phyloP scores from a whole-genome alignment of 2,113 vertebrate species.

The Mastomys coucha region DNA sequence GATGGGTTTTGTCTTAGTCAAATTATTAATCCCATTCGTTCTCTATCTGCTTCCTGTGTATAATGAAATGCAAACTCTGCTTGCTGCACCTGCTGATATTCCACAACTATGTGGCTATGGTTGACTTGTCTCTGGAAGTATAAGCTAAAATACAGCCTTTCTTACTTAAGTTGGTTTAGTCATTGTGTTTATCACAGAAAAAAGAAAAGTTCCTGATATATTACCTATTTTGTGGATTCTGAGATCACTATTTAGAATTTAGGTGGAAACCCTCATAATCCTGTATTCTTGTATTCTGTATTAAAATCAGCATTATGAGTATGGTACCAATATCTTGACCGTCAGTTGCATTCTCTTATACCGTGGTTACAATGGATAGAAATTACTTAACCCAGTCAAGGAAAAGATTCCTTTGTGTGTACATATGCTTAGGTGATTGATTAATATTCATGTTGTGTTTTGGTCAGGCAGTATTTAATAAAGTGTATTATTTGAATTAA shows the following conservation, averaged over 20 bases:
- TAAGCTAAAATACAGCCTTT: not conserved
- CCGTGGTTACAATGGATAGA: not conserved
- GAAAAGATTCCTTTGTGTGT: not conserved
- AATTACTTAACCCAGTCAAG: not conserved
- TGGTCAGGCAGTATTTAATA: not conserved
- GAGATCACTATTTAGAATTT: not conserved
- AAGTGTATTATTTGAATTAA: not conserved
- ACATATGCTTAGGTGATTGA: not conserved
- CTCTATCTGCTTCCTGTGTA: not conserved
- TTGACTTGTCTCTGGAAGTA: not conserved
- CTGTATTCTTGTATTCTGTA: not conserved
- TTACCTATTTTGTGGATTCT: not conserved
- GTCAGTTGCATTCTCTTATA: not conserved
- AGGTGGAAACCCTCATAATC: not conserved
- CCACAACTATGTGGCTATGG: not conserved
- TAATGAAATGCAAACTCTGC: not conserved
- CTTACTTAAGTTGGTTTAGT: not conserved
- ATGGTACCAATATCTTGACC: not conserved
- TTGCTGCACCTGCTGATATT: not conserved
- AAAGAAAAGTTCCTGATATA: not conserved
- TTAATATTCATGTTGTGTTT: not conserved
- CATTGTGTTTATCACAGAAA: not conserved
- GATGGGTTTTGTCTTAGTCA: not conserved
- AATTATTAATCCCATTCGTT: not conserved
- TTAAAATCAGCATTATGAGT: not conserved